Percentiles rank a stretch among this genome's conserved stretches.
Conservation (phyloP, 2,113 vertebrate species). For the Anthoscopus minutus region DNA sequence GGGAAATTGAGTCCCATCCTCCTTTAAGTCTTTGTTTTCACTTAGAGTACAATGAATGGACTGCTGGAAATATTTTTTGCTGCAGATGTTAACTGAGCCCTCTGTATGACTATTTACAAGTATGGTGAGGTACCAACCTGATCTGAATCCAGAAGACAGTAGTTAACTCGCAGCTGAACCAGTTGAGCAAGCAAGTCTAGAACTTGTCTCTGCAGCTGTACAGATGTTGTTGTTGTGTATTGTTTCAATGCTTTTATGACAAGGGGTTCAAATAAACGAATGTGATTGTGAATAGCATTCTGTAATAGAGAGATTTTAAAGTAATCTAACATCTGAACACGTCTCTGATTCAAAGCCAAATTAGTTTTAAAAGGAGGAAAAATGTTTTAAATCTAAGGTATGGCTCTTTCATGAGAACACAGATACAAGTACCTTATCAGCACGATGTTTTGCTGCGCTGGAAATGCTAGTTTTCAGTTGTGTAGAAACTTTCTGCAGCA, state of each 20-base stretch:
- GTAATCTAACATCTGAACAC: constrained; percentile 3
- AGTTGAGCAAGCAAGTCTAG: constrained; percentile 93
- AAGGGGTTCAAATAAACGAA: constrained; percentile 94
- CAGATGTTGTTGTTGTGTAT: constrained; percentile 95
- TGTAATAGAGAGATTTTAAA: constrained; percentile 63
- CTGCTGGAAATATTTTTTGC: background rate
- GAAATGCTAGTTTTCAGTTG: constrained; percentile 87
- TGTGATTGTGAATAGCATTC: constrained; percentile 96
- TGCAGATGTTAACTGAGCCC: background rate
- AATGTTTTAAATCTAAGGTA: background rate
- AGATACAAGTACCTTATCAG: constrained; percentile 84
- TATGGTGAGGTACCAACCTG: constrained; percentile 73
- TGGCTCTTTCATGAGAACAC: background rate
- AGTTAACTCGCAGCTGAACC: constrained; percentile 95
- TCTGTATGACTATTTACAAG: background rate
- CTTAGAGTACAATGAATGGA: background rate
- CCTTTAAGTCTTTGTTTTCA: background rate
- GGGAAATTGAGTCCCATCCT: background rate
- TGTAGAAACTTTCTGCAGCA: constrained; percentile 92
- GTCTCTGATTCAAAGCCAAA: background rate
- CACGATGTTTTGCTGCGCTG: constrained; percentile 83
- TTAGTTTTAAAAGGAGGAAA: background rate
- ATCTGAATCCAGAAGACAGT: constrained; percentile 95
- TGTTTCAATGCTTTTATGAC: constrained; percentile 98
- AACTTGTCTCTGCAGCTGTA: constrained; percentile 93